A percentile compares a stretch with the other conserved stretches of the same genome.
Evolutionary conservation across 2,888 invertebrate species (phyloP).

Genomic region (Tipula helvola): DNA sequence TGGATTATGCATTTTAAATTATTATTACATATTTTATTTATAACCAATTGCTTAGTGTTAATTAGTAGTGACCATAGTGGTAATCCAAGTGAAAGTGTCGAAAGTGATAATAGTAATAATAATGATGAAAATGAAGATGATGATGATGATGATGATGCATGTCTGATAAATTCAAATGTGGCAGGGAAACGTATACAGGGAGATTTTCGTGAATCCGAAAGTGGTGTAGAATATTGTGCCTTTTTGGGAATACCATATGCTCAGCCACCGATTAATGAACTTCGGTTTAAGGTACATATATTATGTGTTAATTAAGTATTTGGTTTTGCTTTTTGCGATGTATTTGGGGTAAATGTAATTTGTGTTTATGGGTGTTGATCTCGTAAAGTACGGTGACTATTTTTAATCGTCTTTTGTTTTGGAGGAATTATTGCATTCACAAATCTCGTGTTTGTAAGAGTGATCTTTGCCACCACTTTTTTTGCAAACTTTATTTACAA

Average conservation of each 20-base stretch:
- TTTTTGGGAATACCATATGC: slow-evolving; percentile 33
- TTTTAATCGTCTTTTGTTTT: not conserved
- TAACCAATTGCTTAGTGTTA: not conserved
- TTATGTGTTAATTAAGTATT: not conserved
- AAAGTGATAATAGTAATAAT: not conserved
- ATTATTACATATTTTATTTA: not conserved
- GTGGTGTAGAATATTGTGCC: slow-evolving; percentile 25
- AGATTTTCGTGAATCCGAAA: not conserved
- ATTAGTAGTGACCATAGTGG: not conserved
- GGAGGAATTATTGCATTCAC: too few relatives aligned
- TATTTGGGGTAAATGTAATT: too few relatives aligned
- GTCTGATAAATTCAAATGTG: not conserved
- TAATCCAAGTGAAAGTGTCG: not conserved
- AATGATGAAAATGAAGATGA: not conserved
- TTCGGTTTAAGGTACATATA: slow-evolving; percentile 37
- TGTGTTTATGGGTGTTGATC: not conserved
- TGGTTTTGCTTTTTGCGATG: too few relatives aligned
- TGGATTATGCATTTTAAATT: not conserved
- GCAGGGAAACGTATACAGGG: not conserved
- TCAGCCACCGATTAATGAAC: slow-evolving; percentile 28
- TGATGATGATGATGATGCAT: not conserved
- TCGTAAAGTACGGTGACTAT: not conserved
- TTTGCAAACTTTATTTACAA: not conserved
- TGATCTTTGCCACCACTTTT: too few relatives aligned
- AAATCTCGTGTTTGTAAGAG: too few relatives aligned